Evolutionary conservation across 2,888 invertebrate genomes (phyloP), one percentile per base, ranked within the genome.

Genomic region (Epiblema foenella): DNA sequence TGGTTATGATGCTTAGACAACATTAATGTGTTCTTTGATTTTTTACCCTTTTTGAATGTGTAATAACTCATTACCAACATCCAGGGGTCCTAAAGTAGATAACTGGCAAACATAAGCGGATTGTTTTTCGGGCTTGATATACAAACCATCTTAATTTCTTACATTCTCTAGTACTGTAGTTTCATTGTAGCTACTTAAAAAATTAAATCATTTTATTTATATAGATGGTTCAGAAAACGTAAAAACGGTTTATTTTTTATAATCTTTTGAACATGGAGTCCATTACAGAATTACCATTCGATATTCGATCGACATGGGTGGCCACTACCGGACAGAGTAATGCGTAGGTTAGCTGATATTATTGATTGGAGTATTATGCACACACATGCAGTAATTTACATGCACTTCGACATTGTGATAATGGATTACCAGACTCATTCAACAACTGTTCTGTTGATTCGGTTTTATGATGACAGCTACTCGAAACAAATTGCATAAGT

Each of bases 341-440:
- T 24, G 71, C 66, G 71, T 71, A 62, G 71, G 71, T 56, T 56
- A 57, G 49, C 46, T 18, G 46, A 42, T 49, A 64, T 63, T 62
- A 71, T 71, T 62, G 66, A 71, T 71, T 46, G 71, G 37, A 67
- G 29, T 71, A 71, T 71, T 71, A 71, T 71, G 56, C 71, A 71
- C 66, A 59, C 52, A 18, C 65, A 17, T 66, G 65, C 65, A 54
- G 65, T 70, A 60, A 70, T 66, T 70, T 54, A 70, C 39, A 39
- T 54, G 54, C 65, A 46, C 60, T 70, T 59, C 37, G 54, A 70
- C 70, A 60, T 54, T 54, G 52, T 65, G 54, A 49, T 60, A 70
- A 59, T 60, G 46, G 51, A 42, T 69, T 65, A 52, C 33, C 17
- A 51, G 37, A 12, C 39, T 20, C 33, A 58, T 57, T 57, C 33